A percentile compares a stretch with the other conserved stretches of the same genome.
Evolutionary conservation across 2,888 invertebrate species (phyloP).

Genomic region (Mongoloraphidia duomilia): DNA sequence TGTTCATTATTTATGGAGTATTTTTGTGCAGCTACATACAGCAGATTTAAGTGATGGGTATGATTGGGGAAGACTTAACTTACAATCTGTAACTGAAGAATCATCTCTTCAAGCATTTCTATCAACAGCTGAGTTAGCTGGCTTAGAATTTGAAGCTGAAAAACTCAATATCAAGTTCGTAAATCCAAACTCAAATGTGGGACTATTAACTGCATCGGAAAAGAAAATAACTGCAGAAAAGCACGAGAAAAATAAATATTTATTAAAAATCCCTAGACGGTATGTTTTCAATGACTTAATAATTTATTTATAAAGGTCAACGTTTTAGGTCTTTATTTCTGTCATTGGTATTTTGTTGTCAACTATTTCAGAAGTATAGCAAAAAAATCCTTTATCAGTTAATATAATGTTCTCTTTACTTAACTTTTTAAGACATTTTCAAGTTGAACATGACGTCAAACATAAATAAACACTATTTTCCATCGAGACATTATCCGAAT

Average conservation of each 20-base stretch:
- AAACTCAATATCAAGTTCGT: slow-evolving; percentile 72
- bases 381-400: background rate
- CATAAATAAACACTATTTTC: too few species aligned
- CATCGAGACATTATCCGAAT: too few species aligned
- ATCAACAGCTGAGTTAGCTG: slow-evolving; percentile 86
- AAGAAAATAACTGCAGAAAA: slow-evolving; percentile 33
- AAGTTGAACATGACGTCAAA: too few species aligned
- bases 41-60: slow-evolving; percentile 81
- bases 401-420: too few species aligned
- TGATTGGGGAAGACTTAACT: slow-evolving; percentile 79
- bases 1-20: background rate
- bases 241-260: slow-evolving; percentile 42
- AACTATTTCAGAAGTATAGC: slow-evolving; percentile 1
- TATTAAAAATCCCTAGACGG: slow-evolving; percentile 71
- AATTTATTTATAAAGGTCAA: background rate
- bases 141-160: slow-evolving; percentile 85
- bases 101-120: slow-evolving; percentile 94
- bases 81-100: slow-evolving; percentile 88
- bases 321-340: too few species aligned
- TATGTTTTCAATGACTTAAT: slow-evolving; percentile 18
- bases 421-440: too few species aligned
- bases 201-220: slow-evolving; percentile 45
- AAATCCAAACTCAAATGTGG: slow-evolving; percentile 42
- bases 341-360: too few species aligned
- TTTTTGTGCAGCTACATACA: slow-evolving; percentile 52